Base-by-base conservation (phyloP, 2,113 vertebrate species). In the Trogon surrucura region DNA sequence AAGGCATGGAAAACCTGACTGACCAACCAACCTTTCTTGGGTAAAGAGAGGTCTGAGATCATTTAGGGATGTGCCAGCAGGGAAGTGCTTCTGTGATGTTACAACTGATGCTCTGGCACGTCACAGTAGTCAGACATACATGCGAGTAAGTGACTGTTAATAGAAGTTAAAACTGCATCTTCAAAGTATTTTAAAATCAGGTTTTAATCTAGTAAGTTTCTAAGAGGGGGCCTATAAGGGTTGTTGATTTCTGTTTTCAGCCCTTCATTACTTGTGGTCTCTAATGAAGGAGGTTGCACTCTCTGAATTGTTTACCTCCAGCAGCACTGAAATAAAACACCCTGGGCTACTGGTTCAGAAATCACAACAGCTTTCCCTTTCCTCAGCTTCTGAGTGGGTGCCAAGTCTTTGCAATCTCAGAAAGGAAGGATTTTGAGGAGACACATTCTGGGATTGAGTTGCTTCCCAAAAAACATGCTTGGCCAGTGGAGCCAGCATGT, bases 161-260 rank as follows among this genome's bases (percentile, higher is more conserved):
- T 2, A 61, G 20, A 38, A 26, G 8, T 32, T 78, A 69, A 93
- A 94, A 85, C 41, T 23, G 22, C 22, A 48, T 32, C 27, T 93
- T 77, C 13, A 70, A 82, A 83, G 15, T 72, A 57, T n/a, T 57
- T 77, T 53, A 41, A 62, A 87, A 50, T 22, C 4, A 20, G 5
- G 1, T 65, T 92, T 91, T 84, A 22, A 41, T 38, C 29, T 48
- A 74, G 51, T 23, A 85, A 70, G 13, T 15, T 26, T 85, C 23
- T 14, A 69, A 71, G 14, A 85, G 14, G 6, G 13, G 4, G 2
- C 11, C 15, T 2, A 3, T 23, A 30, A 45, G 8, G 2, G 5
- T 27, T 84, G 29, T 19, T 77, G 32, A 21, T 60, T 88, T 94
- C 41, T 93, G 5, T 34, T 70, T 19, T 81, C 27, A n/a, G 34